Base-by-base conservation (phyloP, 2,113 vertebrate species). In the Oryzias celebensis region DNA sequence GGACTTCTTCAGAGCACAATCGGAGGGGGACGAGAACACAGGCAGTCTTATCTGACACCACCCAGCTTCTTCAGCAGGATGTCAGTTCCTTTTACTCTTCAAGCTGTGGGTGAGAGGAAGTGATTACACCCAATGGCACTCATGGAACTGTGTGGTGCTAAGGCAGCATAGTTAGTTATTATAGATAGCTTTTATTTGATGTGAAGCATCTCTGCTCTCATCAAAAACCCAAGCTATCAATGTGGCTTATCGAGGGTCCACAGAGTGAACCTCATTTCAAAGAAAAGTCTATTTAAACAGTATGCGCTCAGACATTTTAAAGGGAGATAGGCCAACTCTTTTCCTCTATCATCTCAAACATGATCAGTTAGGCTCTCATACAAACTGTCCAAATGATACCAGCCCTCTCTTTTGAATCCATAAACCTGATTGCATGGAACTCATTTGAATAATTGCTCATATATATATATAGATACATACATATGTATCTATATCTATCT, bases 1-100 rank as follows among this genome's bases (percentile, higher is more conserved):
- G 44, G 18, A 45, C 36, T 45, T 65, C 69, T 63, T 68, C 67
- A 58, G 61, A 45, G 66, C 42, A 24, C 58, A 64, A 31, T 73
- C 67, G 73, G 14, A 55, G 51, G 36, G 23, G 45, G 5, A 56
- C 18, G 61, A 52, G 62, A 64, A 78, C 74, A 74, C 42, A 78
- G 49, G 28, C 56, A 78, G 58, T 54, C 62, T 81, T 83, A 86
- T 73, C 62, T 36, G 44, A 65, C 16, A 54, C 50, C 65, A 69
- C 36, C 62, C 52, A 63, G 73, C 71, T 69, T 74, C 65, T 77
- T 71, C 69, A 79, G 72, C 52, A 60, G 62, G 36, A 81, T 78
- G 81, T 77, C 72, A 77, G 42, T 53, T 50, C 17, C 17, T 75
- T 45, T 78, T 65, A 65, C 13, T 41, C 48, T 82, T 77, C 57